Evolutionary conservation across 1,140 invertebrate genomes (phyloP), one percentile per base, ranked within the genome.

Genomic region (Drosophila sp.): DNA sequence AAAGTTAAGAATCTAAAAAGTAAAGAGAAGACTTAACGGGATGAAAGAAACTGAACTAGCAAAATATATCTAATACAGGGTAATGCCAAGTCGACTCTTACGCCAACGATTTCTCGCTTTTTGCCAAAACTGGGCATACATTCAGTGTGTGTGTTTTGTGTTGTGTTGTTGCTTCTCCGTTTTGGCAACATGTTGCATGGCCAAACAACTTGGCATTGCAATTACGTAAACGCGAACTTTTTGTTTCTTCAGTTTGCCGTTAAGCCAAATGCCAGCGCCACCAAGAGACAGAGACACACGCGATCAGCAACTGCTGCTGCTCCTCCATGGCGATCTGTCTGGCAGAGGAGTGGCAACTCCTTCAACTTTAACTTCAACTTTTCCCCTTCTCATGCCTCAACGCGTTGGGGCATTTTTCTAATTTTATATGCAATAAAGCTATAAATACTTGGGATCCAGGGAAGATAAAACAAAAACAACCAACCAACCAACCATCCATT

Each of bases 371-470:
- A 50, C 44, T 50, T 5, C 41, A 47, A 4, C 44, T 25, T 23
- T 6, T 47, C 17, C 4, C 7, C 29, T 11, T 2, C 35, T 38
- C 35, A n/a, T 32, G 23, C 54, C 40, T 8, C 30, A 29, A 11
- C 7, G 25, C 17, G 4, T 60, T 33, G 33, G 11, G 44, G 44
- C 2, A 3, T 50, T 27, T n/a, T 44, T 79, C 33, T 44, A 50
- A 41, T 68, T 67, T 72, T 62, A 75, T 65, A 63, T 68, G 47
- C 55, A 87, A 87, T 83, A 79, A 87, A 79, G 74, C 72, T 87
- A 82, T 82, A 79, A 82, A 86, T 86, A 82, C 67, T 74, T 56
- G 55, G 32, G 58, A n/a, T 66, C 41, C 25, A 33, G 57, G 47
- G 56, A 17, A 69, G 35, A 38, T 3, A 38, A 38, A 38, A 38